Base-by-base conservation (phyloP, 2,113 vertebrate species). In the Echinops telfairi region DNA sequence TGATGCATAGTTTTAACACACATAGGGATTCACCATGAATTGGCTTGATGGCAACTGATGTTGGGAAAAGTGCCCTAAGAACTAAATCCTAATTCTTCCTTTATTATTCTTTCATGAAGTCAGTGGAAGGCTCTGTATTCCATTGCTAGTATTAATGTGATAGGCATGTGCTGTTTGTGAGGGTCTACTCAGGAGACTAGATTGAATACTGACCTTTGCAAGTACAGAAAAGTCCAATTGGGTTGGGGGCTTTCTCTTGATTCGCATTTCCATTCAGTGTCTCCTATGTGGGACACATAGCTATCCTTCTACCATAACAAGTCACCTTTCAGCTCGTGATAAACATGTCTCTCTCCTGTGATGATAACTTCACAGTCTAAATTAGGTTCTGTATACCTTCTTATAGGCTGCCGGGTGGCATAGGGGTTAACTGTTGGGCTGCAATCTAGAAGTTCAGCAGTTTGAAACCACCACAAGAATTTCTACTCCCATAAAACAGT, bases 81-180 rank as follows among this genome's bases (percentile, higher is more conserved):
- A 36, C 17, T 87, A 77, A 64, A 47, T 58, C 70, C 43, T 10
- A 90, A 23, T 16, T 58, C 17, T 33, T 80, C 38, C 40, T 40
- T 40, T 40, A 14, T 38, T 89, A 77, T 27, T 85, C n/a, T 77
- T 79, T 78, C 53, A 47, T 22, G 29, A 92, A 84, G 17, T 43
- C 29, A 73, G 3, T 3, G 6, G 19, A 16, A 2, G 36, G 12
- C 53, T 95, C 66, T 83, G 75, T 76, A 7, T n/a, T n/a, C n/a
- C 2, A 88, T 3, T 9, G 3, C 11, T 17, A 2, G 3, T 7
- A 43, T 43, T 60, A 73, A 22, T 29, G 17, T 0, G 4, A 22
- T 8, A 79, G 6, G 31, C 7, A 1, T 1, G 0, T 0, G 1
- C 5, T 31, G 47, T 57, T 66, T 14, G 4, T 33, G 31, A 58